Evolutionary conservation across 2,888 invertebrate genomes (phyloP).

Genomic region (Pyrochroa serraticornis): DNA sequence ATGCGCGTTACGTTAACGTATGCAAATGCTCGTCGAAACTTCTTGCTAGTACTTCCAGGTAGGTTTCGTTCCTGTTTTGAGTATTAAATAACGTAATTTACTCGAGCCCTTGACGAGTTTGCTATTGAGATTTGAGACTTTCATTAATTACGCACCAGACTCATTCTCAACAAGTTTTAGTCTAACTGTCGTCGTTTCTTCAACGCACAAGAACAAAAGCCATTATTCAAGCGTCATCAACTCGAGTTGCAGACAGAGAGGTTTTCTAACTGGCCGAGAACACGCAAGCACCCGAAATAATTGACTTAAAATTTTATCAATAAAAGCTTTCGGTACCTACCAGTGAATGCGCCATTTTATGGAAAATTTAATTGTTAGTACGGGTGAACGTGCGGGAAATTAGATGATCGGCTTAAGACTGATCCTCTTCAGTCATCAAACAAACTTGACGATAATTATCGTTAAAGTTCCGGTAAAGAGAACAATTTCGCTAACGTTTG

Average conservation of each 20-base stretch:
- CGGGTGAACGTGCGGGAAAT: constrained; percentile 16
- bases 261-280: constrained; percentile 32
- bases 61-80: too few relatives aligned
- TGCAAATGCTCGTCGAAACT: too few relatives aligned
- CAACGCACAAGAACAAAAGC: constrained; percentile 35
- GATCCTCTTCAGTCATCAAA: constrained; percentile 31
- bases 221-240: constrained; percentile 40
- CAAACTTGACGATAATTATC: constrained; percentile 36
- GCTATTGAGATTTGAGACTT: too few relatives aligned
- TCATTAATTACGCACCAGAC: too few relatives aligned
- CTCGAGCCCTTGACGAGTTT: too few relatives aligned
- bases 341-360: not conserved
- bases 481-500: constrained; percentile 43
- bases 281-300: constrained; percentile 37
- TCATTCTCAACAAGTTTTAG: too few relatives aligned
- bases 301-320: constrained; percentile 32
- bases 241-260: constrained; percentile 32
- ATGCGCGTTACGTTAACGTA: too few relatives aligned
- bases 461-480: constrained; percentile 39
- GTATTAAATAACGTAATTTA: too few relatives aligned
- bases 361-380: not conserved
- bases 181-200: constrained; percentile 30
- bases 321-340: not conserved
- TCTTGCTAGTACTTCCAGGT: too few relatives aligned
- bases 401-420: constrained; percentile 34